A percentile compares a stretch with the other conserved stretches of the same genome.
phyloP scores from a whole-genome alignment of 2,888 invertebrate genomes.

The Eulithis prunata region DNA sequence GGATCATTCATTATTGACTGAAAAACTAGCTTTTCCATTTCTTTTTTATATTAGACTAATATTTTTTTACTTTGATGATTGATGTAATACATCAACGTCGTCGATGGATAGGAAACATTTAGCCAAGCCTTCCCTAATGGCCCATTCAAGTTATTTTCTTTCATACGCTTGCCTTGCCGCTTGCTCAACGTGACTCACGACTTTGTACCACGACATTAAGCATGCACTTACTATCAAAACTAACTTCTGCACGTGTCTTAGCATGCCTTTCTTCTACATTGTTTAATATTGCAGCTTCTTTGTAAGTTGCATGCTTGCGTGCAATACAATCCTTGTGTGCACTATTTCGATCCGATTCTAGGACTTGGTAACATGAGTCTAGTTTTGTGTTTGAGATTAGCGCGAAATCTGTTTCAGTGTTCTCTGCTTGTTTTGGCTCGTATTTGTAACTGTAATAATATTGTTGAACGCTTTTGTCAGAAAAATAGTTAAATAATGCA shows the following conservation, averaged over 20 bases:
- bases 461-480: slow-evolving; percentile 21
- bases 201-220: slow-evolving; percentile 45
- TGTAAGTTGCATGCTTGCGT: not conserved
- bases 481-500: slow-evolving; percentile 37
- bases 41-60: slow-evolving; percentile 47
- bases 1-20: slow-evolving; percentile 22
- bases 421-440: slow-evolving; percentile 15
- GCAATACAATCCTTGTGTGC: slow-evolving; percentile 6
- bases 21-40: slow-evolving; percentile 44
- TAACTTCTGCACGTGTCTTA: slow-evolving; percentile 34
- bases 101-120: slow-evolving; percentile 58
- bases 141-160: slow-evolving; percentile 68
- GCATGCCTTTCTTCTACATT: slow-evolving; percentile 18
- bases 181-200: slow-evolving; percentile 62
- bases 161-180: slow-evolving; percentile 53
- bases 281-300: slow-evolving; percentile 14
- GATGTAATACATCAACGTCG: slow-evolving; percentile 61
- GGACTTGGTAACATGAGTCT: slow-evolving; percentile 24
- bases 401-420: slow-evolving; percentile 11
- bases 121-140: slow-evolving; percentile 65
- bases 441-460: slow-evolving; percentile 4
- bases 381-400: slow-evolving; percentile 20
- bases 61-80: slow-evolving; percentile 50
- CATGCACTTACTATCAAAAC: slow-evolving; percentile 46
- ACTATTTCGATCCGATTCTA: slow-evolving; percentile 25